A percentile compares a stretch with the other conserved stretches of the same genome.
These are phyloP conservation scores for Pandion haliaetus DNA, from an alignment of 2,113 vertebrate species.

Conservation along the genomic window DNA sequence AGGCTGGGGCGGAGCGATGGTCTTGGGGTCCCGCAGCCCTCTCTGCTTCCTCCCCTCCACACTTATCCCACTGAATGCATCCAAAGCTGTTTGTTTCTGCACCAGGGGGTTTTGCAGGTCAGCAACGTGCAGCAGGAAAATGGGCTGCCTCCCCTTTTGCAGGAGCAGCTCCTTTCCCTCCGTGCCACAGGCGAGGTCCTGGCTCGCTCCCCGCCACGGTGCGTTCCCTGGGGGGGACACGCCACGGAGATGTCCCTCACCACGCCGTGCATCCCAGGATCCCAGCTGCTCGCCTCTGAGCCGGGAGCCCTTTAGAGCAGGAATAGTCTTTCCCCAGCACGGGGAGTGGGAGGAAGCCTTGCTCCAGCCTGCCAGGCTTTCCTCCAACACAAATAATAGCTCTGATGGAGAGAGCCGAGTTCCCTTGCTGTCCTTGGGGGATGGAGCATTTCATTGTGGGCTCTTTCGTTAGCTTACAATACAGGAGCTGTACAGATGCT, in stretches of 20 bases:
- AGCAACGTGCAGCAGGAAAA: rapidly evolving
- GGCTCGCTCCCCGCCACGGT: background rate
- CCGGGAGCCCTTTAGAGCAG: background rate
- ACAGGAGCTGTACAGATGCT: slow-evolving; percentile 26
- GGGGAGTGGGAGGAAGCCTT: background rate
- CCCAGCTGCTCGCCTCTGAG: rapidly evolving
- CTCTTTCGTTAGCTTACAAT: background rate
- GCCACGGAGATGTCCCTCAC: background rate
- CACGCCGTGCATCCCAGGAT: rapidly evolving
- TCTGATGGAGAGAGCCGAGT: rapidly evolving
- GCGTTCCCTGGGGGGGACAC: rapidly evolving
- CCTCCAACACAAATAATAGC: background rate
- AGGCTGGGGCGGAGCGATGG: rapidly evolving
- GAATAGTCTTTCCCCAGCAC: rapidly evolving
- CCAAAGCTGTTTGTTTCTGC: background rate
- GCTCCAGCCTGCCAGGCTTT: background rate
- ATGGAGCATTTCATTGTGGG: background rate
- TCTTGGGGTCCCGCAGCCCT: background rate
- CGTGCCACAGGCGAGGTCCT: background rate
- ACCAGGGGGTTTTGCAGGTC: background rate
- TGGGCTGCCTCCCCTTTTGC: rapidly evolving
- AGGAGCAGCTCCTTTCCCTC: background rate
- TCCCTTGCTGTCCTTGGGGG: background rate
- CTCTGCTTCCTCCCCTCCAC: background rate
- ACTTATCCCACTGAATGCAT: rapidly evolving